Percentiles rank a stretch among this genome's conserved stretches.
Evolutionary conservation across 2,888 invertebrate genomes (phyloP).

Genomic region (Drosophila quinaria): DNA sequence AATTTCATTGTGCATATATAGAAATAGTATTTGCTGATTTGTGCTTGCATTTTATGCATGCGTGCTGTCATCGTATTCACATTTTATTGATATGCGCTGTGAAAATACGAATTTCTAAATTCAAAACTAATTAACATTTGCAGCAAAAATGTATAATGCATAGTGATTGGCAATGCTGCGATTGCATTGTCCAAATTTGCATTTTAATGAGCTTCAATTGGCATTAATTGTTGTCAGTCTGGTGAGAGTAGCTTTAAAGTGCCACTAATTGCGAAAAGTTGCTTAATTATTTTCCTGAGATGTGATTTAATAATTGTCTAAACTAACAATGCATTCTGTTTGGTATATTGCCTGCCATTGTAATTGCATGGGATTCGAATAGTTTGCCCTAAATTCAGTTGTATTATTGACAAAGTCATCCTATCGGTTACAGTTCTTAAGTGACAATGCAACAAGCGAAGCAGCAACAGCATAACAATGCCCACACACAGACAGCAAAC

Average conservation of each 20-base stretch:
- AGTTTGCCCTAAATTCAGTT: slow-evolving; percentile 27
- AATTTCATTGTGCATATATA: slow-evolving; percentile 41
- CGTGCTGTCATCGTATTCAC: slow-evolving; percentile 44
- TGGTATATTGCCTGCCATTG: not conserved
- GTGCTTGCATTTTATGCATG: slow-evolving; percentile 59
- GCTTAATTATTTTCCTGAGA: slow-evolving; percentile 10
- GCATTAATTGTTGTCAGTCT: slow-evolving; percentile 60
- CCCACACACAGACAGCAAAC: slow-evolving; percentile 25
- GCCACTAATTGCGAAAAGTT: slow-evolving; percentile 6
- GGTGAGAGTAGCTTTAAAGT: slow-evolving; percentile 1
- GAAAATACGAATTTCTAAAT: slow-evolving; percentile 51
- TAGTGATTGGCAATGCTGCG: slow-evolving; percentile 18
- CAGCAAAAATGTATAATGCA: slow-evolving; percentile 43
- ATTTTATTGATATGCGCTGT: slow-evolving; percentile 46
- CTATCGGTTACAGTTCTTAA: slow-evolving; percentile 62
- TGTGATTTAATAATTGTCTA: not conserved
- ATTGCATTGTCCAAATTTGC: slow-evolving; percentile 49
- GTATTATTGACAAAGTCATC: slow-evolving; percentile 50
- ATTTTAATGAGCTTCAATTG: slow-evolving; percentile 73
- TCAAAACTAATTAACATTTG: slow-evolving; percentile 73
- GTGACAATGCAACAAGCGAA: slow-evolving; percentile 74
- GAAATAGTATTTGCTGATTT: slow-evolving; percentile 73
- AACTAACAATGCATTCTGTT: not conserved
- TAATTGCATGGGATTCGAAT: not conserved
- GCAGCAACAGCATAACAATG: slow-evolving; percentile 66